These are phyloP conservation scores for Hydrophis major DNA, from an alignment of 2,797 vertebrate species.

Conservation along the genomic window DNA sequence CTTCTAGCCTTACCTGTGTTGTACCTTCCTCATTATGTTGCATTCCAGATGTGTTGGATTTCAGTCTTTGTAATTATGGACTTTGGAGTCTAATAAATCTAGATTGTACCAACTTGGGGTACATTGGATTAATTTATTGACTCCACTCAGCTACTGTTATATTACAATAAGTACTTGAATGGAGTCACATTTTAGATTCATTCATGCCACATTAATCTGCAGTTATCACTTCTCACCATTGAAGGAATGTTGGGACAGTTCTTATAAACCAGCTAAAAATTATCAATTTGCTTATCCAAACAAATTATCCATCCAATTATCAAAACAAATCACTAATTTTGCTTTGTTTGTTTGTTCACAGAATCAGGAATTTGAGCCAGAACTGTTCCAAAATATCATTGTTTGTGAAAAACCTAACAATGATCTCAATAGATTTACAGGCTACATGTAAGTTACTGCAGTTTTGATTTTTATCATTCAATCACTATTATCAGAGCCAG, in stretches of 20 bases:
- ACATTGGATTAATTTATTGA: neutral
- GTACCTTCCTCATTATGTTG: neutral
- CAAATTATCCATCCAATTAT: too few relatives aligned
- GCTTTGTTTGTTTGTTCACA: slow-evolving; percentile 59
- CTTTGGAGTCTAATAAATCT: neutral
- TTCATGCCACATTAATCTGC: neutral
- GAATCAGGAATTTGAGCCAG: slow-evolving; percentile 79
- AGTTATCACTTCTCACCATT: neutral
- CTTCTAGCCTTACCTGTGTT: neutral
- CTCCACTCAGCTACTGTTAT: neutral
- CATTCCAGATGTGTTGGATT: neutral
- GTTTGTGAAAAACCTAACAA: slow-evolving; percentile 89
- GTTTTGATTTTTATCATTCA: neutral
- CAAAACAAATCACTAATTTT: slow-evolving; percentile 5
- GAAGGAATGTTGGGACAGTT: neutral
- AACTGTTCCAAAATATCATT: slow-evolving; percentile 78
- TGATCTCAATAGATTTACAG: slow-evolving; percentile 89
- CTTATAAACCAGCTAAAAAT: neutral
- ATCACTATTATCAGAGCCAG: neutral
- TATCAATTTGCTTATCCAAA: neutral
- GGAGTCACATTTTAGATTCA: neutral
- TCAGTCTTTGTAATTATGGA: neutral
- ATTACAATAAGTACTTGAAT: neutral
- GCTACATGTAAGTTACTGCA: slow-evolving; percentile 86
- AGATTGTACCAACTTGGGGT: neutral